phyloP scores from a whole-genome alignment of 2,888 invertebrate genomes.

The Sarcophaga caerulescens region DNA sequence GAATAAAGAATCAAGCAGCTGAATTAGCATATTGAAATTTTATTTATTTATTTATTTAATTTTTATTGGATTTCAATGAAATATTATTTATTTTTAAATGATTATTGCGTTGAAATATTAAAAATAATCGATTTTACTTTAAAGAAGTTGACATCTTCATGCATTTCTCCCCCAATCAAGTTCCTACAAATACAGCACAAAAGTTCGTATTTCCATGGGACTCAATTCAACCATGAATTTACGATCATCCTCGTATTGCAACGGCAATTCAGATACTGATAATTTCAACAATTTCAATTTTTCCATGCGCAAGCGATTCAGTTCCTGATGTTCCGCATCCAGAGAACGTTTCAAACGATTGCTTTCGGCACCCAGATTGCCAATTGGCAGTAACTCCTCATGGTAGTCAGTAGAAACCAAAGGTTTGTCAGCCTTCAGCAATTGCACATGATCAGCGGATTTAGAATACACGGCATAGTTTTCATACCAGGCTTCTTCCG shows the following conservation, averaged over 20 bases:
- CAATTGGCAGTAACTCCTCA: slow-evolving; percentile 69
- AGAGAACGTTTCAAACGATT: slow-evolving; percentile 73
- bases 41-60: too few relatives aligned
- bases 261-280: slow-evolving; percentile 57
- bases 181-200: slow-evolving; percentile 65
- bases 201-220: slow-evolving; percentile 86
- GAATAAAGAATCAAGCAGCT: too few relatives aligned
- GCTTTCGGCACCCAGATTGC: slow-evolving; percentile 73
- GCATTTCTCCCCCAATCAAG: too few relatives aligned
- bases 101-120: neutral
- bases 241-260: slow-evolving; percentile 68
- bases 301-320: slow-evolving; percentile 72
- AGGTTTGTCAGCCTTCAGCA: slow-evolving; percentile 74
- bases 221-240: slow-evolving; percentile 82
- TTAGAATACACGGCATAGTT: slow-evolving; percentile 70
- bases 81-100: neutral
- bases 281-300: slow-evolving; percentile 64
- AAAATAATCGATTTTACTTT: neutral
- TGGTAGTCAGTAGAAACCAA: slow-evolving; percentile 71
- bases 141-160: too few relatives aligned
- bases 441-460: slow-evolving; percentile 69
- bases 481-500: slow-evolving; percentile 68
- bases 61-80: neutral
- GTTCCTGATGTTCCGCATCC: slow-evolving; percentile 36
- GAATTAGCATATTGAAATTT: too few relatives aligned